phyloP scores from a whole-genome alignment of 2,888 invertebrate species.

The Drosophila peninsularis region DNA sequence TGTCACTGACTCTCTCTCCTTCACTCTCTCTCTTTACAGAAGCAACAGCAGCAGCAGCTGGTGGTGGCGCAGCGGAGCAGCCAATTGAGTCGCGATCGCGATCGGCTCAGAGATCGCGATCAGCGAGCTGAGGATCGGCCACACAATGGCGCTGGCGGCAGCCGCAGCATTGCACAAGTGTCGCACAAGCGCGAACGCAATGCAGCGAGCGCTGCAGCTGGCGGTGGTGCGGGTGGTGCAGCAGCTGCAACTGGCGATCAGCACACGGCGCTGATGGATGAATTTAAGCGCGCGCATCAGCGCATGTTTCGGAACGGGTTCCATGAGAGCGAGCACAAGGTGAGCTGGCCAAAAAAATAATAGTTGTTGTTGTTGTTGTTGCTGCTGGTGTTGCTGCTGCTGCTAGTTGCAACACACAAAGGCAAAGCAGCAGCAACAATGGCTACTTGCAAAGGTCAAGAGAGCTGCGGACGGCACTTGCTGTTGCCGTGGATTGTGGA shows the following conservation, averaged over 20 bases:
- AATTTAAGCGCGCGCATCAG: conserved; percentile 94
- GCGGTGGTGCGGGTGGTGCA: conserved; percentile 47
- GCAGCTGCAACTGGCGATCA: conserved; percentile 85
- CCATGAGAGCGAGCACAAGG: conserved; percentile 82
- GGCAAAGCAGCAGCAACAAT: conserved; percentile 22
- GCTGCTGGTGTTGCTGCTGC: conserved; percentile 8
- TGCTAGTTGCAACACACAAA: conserved; percentile 33
- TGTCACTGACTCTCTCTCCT: neutral
- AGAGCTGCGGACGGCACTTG: conserved; percentile 56
- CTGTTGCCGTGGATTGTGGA: conserved; percentile 17
- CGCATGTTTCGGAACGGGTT: conserved; percentile 91
- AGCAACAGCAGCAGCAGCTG: conserved; percentile 55
- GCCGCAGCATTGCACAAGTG: conserved; percentile 60
- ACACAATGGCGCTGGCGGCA: conserved; percentile 39
- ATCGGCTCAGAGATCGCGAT: conserved; percentile 41
- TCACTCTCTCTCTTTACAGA: conserved; percentile 43
- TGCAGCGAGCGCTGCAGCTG: conserved; percentile 81
- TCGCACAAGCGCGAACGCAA: conserved; percentile 86
- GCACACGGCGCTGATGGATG: conserved; percentile 93
- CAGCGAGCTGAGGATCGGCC: conserved; percentile 44
- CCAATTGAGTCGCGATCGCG: conserved; percentile 45
- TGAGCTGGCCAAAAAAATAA: conserved; percentile 56
- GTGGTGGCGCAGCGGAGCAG: conserved; percentile 43
- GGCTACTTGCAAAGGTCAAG: conserved; percentile 69
- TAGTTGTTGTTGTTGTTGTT: conserved; percentile 5